Evolutionary conservation across 2,113 vertebrate genomes (phyloP).

Genomic region (Macrotis lagotis): DNA sequence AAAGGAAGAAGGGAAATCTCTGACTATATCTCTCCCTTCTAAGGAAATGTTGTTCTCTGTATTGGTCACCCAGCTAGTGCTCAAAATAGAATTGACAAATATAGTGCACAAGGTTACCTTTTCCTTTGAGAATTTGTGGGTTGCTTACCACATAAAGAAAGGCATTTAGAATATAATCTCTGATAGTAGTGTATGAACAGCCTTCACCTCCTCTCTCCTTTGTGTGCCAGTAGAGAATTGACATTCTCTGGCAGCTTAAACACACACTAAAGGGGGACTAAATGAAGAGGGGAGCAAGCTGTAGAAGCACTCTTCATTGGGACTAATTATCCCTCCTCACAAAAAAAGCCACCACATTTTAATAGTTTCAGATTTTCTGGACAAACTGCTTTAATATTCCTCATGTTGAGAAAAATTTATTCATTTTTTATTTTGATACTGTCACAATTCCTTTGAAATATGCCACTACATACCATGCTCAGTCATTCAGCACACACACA

Average conservation of each 20-base stretch:
- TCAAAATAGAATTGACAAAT: slow-evolving; percentile 73
- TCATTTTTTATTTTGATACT: neutral
- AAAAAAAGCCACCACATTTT: neutral
- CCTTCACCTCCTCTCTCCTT: slow-evolving; percentile 66
- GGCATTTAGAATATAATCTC: slow-evolving; percentile 55
- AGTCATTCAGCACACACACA: neutral
- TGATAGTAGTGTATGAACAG: slow-evolving; percentile 47
- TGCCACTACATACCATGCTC: neutral
- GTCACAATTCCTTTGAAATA: neutral
- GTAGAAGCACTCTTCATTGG: neutral
- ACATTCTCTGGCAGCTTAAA: slow-evolving; percentile 62
- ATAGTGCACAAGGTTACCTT: slow-evolving; percentile 49
- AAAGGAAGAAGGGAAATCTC: slow-evolving; percentile 67
- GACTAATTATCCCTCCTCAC: neutral
- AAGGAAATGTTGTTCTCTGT: slow-evolving; percentile 71
- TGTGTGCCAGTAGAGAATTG: slow-evolving; percentile 58
- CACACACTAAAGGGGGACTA: slow-evolving; percentile 47
- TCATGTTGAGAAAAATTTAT: neutral
- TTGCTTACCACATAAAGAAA: slow-evolving; percentile 63
- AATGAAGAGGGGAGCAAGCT: slow-evolving; percentile 62
- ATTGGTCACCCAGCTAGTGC: neutral
- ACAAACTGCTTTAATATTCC: neutral
- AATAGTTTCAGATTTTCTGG: neutral
- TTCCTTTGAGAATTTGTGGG: slow-evolving; percentile 46
- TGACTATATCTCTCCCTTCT: slow-evolving; percentile 68